A percentile compares a stretch with the other conserved stretches of the same genome.
These are phyloP conservation scores for Plebejus melissa DNA, from an alignment of 2,888 invertebrate genomes.

Conservation along the genomic window DNA sequence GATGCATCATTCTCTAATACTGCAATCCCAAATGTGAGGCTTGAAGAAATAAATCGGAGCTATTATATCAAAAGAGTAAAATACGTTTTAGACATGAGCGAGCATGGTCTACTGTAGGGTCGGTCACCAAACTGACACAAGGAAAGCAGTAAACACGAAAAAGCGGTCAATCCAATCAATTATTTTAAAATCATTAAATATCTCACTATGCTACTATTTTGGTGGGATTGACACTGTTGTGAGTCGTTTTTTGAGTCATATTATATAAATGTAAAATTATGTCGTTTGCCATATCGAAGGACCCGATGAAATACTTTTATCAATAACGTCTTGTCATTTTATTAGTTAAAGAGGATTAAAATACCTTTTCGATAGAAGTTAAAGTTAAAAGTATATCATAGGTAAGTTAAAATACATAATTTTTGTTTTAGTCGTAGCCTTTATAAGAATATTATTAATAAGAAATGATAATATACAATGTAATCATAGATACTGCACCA, in stretches of 20 bases:
- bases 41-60: constrained; percentile 73
- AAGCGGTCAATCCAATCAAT: constrained; percentile 81
- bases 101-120: constrained; percentile 78
- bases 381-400: constrained; percentile 51
- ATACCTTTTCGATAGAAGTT: constrained; percentile 34
- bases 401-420: constrained; percentile 49
- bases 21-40: constrained; percentile 77
- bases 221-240: constrained; percentile 60
- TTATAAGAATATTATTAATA: constrained; percentile 58
- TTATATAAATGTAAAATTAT: constrained; percentile 35
- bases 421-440: constrained; percentile 53
- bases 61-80: constrained; percentile 73
- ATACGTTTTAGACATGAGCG: constrained; percentile 72
- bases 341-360: background rate
- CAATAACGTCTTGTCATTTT: background rate
- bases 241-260: constrained; percentile 77
- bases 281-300: constrained; percentile 10
- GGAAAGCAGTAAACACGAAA: constrained; percentile 81
- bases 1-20: constrained; percentile 79
- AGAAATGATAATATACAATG: constrained; percentile 76
- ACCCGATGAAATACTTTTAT: constrained; percentile 31
- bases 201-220: constrained; percentile 55
- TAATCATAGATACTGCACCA: constrained; percentile 77
- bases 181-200: constrained; percentile 67
- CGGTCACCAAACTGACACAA: constrained; percentile 80